Conservation (phyloP, 2,888 invertebrate species). For the Rhagium mordax region DNA sequence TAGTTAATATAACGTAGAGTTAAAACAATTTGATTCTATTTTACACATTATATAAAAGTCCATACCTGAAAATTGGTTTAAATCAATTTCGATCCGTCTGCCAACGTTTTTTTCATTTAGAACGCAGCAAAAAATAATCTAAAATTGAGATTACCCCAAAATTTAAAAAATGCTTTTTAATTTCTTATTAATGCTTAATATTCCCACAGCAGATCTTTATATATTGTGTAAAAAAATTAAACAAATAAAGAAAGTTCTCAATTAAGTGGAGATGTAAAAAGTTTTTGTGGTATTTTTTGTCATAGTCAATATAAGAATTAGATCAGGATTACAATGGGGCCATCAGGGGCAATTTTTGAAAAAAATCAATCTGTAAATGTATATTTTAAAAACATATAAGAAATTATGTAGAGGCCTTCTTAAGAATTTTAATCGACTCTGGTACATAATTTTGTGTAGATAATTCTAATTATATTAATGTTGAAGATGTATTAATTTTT, state of each 20-base stretch:
- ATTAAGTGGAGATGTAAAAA: conserved; percentile 8
- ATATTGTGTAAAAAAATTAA: not conserved
- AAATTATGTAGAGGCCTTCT: conserved; percentile 46
- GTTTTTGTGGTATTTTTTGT: conserved; percentile 38
- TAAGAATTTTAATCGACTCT: conserved; percentile 35
- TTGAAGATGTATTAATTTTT: not conserved
- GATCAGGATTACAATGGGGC: conserved; percentile 40
- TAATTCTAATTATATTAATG: conserved; percentile 31
- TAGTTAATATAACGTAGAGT: not conserved
- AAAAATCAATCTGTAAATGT: conserved; percentile 34
- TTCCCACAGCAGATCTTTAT: not conserved
- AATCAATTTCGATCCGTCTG: no score
- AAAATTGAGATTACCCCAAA: no score
- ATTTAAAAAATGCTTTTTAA: not conserved
- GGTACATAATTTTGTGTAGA: conserved; percentile 33
- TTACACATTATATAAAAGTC: conserved; percentile 1
- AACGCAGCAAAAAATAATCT: no score
- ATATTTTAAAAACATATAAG: conserved; percentile 42
- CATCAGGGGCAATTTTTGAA: conserved; percentile 46
- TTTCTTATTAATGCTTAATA: not conserved
- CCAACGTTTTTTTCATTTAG: not conserved
- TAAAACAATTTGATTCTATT: not conserved
- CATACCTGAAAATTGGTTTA: no score
- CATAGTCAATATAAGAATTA: conserved; percentile 8
- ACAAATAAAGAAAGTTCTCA: not conserved